These are phyloP conservation scores for Rhamphomyia laevipes DNA, from an alignment of 2,888 invertebrate genomes.

Conservation along the genomic window DNA sequence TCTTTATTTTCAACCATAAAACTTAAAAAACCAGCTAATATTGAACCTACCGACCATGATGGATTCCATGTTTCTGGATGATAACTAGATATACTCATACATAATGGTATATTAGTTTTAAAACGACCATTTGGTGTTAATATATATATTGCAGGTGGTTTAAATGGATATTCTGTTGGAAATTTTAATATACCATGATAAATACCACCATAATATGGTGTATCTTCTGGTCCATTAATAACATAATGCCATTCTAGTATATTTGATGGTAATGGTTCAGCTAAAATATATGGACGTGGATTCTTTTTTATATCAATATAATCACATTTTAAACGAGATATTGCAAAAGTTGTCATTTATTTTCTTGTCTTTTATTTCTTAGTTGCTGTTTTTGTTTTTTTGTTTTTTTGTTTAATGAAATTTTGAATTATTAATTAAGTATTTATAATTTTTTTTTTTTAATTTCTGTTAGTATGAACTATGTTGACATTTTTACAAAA, in stretches of 20 bases:
- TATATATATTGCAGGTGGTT: constrained; percentile 92
- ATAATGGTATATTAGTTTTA: constrained; percentile 72
- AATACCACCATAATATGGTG: constrained; percentile 79
- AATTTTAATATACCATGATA: constrained; percentile 88
- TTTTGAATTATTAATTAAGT: background rate
- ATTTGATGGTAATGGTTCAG: constrained; percentile 85
- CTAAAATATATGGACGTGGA: constrained; percentile 85
- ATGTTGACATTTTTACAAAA: too few relatives aligned
- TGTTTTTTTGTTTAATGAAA: background rate
- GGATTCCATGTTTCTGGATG: constrained; percentile 88
- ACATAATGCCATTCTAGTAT: constrained; percentile 95
- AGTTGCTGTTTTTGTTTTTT: too few relatives aligned
- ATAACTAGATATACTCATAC: constrained; percentile 60
- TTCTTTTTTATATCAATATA: constrained; percentile 83
- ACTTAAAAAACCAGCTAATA: constrained; percentile 82
- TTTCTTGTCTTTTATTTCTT: too few relatives aligned
- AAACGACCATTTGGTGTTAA: constrained; percentile 90
- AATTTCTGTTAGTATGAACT: background rate
- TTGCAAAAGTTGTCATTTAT: constrained; percentile 37
- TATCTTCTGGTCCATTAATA: constrained; percentile 82
- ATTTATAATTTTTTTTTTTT: background rate
- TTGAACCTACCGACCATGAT: constrained; percentile 91
- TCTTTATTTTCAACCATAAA: constrained; percentile 92
- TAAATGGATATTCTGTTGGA: constrained; percentile 88
- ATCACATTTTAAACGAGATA: constrained; percentile 78